Evolutionary conservation across 2,888 invertebrate genomes (phyloP).

Genomic region (Cancer borealis): DNA sequence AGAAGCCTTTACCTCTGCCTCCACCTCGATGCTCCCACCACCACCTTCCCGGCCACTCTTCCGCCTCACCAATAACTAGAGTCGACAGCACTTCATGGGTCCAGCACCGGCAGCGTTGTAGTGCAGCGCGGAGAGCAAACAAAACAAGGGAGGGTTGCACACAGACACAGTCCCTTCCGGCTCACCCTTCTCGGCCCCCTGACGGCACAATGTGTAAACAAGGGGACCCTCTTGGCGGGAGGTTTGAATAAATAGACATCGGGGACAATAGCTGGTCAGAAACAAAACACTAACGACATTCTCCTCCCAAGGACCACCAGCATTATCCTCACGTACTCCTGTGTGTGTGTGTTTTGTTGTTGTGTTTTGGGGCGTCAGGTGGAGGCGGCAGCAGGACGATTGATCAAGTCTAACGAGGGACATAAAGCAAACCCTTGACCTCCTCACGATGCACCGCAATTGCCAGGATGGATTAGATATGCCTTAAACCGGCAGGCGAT

Average conservation of each 20-base stretch:
- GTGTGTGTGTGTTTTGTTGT: constrained; percentile 32
- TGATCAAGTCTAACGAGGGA: neutral
- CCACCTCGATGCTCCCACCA: constrained; percentile 7
- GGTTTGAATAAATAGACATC: constrained; percentile 74
- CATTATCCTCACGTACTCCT: constrained; percentile 56
- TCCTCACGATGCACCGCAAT: constrained; percentile 56
- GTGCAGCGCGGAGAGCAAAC: neutral
- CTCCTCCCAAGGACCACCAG: constrained; percentile 67
- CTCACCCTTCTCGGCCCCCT: constrained; percentile 65
- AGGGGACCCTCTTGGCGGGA: constrained; percentile 71
- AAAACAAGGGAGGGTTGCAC: constrained; percentile 40
- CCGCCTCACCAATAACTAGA: neutral
- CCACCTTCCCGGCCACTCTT: neutral
- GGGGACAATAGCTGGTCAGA: constrained; percentile 74
- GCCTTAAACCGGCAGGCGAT: constrained; percentile 66
- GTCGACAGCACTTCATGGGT: neutral
- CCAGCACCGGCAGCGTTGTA: neutral
- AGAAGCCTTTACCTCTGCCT: constrained; percentile 7
- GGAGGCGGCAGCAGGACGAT: neutral
- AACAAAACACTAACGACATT: constrained; percentile 74
- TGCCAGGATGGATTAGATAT: constrained; percentile 63
- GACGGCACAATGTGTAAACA: constrained; percentile 74
- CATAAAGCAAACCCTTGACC: constrained; percentile 56
- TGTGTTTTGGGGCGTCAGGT: neutral
- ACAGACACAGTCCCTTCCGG: constrained; percentile 56